These are phyloP conservation scores for Grammomys surdaster DNA, from an alignment of 2,113 vertebrate species.

Conservation along the genomic window DNA sequence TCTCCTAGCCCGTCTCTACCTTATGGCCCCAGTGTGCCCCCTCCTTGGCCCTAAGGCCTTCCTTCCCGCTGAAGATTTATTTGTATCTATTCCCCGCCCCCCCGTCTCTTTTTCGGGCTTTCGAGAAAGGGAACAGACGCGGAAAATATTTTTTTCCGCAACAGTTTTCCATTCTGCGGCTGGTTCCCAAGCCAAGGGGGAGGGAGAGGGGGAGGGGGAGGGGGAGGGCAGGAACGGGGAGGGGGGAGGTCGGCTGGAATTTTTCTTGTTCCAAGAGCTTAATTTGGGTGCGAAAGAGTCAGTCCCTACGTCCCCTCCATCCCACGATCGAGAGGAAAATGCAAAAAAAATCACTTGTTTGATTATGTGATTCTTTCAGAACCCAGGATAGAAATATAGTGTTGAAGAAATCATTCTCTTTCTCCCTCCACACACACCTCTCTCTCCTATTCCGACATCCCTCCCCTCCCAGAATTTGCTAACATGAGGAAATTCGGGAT, in stretches of 20 bases:
- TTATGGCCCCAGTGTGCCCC: background rate
- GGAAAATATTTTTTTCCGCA: conserved; percentile 80
- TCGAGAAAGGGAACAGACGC: conserved; percentile 79
- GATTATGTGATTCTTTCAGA: conserved; percentile 55
- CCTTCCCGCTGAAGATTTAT: conserved; percentile 57
- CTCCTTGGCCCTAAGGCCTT: background rate
- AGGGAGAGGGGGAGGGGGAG: background rate
- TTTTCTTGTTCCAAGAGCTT: conserved; percentile 66
- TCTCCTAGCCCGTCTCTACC: background rate
- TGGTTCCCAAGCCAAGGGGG: conserved; percentile 70
- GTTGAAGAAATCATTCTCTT: conserved; percentile 43
- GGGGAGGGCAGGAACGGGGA: background rate
- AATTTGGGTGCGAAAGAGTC: conserved; percentile 49
- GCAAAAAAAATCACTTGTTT: conserved; percentile 72
- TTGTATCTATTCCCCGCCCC: background rate
- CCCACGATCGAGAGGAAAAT: background rate
- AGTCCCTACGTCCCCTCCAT: background rate
- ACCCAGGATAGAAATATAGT: conserved; percentile 40
- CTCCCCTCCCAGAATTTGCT: background rate
- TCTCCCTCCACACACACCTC: background rate
- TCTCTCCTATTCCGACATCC: background rate
- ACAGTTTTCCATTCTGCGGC: conserved; percentile 80
- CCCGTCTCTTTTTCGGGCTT: conserved; percentile 72
- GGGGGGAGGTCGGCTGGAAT: background rate
- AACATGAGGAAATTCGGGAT: conserved; percentile 17